Evolutionary conservation across 2,797 vertebrate species (phyloP).

Genomic region (Aeoliscus strigatus): DNA sequence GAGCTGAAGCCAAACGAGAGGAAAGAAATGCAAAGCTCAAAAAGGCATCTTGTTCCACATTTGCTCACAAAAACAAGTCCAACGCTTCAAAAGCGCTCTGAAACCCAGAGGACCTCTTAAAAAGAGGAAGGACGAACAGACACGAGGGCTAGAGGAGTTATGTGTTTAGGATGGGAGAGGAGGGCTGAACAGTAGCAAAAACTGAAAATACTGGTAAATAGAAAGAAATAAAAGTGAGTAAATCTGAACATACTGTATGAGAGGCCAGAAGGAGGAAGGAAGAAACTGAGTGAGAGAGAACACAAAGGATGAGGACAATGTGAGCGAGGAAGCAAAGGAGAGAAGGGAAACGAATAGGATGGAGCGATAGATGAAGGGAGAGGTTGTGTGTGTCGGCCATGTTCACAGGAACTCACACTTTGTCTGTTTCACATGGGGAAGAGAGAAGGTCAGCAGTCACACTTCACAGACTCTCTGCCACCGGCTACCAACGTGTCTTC

Average conservation of each 20-base stretch:
- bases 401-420: conserved; percentile 11
- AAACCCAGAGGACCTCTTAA: conserved; percentile 22
- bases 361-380: conserved; percentile 17
- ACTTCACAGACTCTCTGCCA: conserved; percentile 36
- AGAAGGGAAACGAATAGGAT: conserved; percentile 21
- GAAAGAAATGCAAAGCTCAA: conserved; percentile 39
- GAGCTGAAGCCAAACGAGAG: conserved; percentile 28
- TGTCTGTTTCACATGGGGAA: conserved; percentile 19
- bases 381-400: conserved; percentile 5
- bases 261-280: conserved; percentile 4
- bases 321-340: conserved; percentile 6
- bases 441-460: conserved; percentile 56
- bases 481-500: conserved; percentile 47
- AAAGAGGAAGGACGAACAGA: neutral
- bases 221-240: neutral
- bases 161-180: conserved; percentile 12
- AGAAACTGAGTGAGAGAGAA: conserved; percentile 16
- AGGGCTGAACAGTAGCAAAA: conserved; percentile 4
- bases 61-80: conserved; percentile 33
- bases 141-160: conserved; percentile 11
- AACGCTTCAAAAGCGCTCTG: conserved; percentile 13
- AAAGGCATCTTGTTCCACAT: conserved; percentile 48
- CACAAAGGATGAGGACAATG: conserved; percentile 14
- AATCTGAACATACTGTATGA: no score
- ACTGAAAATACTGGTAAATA: neutral